Percentiles rank a stretch among this genome's conserved stretches.
Evolutionary conservation across 2,113 vertebrate genomes (phyloP).

Genomic region (Stomatorhinus ivindoensis): DNA sequence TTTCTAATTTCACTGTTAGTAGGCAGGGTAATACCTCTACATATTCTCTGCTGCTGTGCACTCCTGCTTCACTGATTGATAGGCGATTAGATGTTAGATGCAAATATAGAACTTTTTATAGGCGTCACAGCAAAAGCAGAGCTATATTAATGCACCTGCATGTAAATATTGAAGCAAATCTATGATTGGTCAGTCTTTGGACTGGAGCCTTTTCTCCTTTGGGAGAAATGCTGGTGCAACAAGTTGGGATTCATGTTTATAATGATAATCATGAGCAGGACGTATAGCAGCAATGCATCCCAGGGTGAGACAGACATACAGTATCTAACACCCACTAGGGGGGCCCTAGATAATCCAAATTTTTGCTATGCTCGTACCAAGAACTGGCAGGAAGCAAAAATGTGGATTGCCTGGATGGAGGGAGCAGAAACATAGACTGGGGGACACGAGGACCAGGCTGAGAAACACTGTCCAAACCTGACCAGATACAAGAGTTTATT

Average conservation of each 20-base stretch:
- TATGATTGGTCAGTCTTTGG: background rate
- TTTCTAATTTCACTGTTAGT: background rate
- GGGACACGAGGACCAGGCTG: background rate
- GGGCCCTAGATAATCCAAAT: background rate
- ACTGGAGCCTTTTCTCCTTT: background rate
- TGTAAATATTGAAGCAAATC: background rate
- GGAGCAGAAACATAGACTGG: background rate
- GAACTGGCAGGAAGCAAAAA: background rate
- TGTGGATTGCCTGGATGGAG: background rate
- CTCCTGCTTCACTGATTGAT: background rate
- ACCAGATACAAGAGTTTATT: background rate
- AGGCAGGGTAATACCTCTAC: background rate
- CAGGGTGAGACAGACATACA: background rate
- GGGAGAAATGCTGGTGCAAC: background rate
- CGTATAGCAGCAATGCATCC: background rate
- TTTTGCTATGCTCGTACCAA: background rate
- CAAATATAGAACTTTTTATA: background rate
- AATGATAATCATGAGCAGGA: background rate
- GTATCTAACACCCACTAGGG: background rate
- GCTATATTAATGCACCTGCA: background rate
- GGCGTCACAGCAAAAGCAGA: background rate
- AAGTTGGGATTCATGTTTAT: background rate
- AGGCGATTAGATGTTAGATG: background rate
- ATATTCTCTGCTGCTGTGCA: background rate
- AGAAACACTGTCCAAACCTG: background rate